Evolutionary conservation across 2,888 invertebrate species (phyloP).

Genomic region (Hedya salicella): DNA sequence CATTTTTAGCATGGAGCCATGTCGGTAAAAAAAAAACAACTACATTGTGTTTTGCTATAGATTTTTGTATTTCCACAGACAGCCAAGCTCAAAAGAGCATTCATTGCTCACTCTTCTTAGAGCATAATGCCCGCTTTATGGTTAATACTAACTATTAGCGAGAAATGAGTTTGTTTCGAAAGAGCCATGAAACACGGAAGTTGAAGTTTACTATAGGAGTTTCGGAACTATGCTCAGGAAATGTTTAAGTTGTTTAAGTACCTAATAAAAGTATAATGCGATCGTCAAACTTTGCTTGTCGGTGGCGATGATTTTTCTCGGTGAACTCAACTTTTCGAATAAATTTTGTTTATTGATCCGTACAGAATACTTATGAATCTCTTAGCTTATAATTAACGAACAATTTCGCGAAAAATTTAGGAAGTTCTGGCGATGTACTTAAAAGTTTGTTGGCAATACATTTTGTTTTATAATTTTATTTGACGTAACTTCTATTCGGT

Average conservation of each 20-base stretch:
- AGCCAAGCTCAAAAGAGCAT: too few relatives aligned
- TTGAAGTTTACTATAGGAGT: conserved; percentile 35
- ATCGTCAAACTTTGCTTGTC: conserved; percentile 33
- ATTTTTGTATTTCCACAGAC: not conserved
- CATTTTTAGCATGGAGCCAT: too few relatives aligned
- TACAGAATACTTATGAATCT: conserved; percentile 46
- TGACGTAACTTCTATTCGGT: conserved; percentile 31
- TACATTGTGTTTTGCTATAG: too few relatives aligned
- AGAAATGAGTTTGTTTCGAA: conserved; percentile 33
- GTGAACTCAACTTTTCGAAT: conserved; percentile 7
- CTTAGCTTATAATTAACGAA: conserved; percentile 37
- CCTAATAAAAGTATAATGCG: conserved; percentile 36
- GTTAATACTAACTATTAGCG: conserved; percentile 21
- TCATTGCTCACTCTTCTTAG: not conserved
- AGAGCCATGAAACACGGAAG: conserved; percentile 35
- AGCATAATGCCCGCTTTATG: conserved; percentile 2
- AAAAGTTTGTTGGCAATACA: conserved; percentile 54
- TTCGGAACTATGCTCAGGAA: conserved; percentile 20
- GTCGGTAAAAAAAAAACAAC: too few relatives aligned
- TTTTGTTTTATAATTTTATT: conserved; percentile 49
- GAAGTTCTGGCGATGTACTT: conserved; percentile 65
- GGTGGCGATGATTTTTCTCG: conserved; percentile 16
- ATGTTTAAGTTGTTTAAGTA: conserved; percentile 34
- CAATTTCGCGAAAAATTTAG: conserved; percentile 31
- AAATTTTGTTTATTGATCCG: conserved; percentile 10